These are phyloP conservation scores for Sebastes paucispinis DNA, from an alignment of 2,797 vertebrate genomes.

Conservation along the genomic window DNA sequence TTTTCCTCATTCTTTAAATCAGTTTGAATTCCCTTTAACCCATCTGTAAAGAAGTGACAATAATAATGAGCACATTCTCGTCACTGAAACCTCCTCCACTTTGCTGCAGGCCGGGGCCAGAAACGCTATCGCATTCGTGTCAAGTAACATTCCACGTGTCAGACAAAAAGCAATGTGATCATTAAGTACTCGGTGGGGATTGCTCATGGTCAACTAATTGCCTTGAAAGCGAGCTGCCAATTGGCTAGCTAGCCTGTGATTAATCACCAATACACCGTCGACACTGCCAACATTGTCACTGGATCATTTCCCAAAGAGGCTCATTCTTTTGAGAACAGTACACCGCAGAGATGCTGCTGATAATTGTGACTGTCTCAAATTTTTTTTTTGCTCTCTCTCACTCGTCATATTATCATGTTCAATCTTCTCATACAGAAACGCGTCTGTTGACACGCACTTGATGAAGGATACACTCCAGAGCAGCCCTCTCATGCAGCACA, in stretches of 20 bases:
- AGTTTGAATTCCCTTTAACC: constrained; percentile 13
- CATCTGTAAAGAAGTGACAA: constrained; percentile 4
- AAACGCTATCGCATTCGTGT: constrained; percentile 26
- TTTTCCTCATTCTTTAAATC: background rate
- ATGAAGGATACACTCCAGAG: constrained; percentile 4
- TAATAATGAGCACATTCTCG: background rate
- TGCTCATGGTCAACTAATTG: constrained; percentile 45
- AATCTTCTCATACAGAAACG: constrained; percentile 15
- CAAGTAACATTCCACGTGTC: constrained; percentile 35
- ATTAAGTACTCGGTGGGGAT: background rate
- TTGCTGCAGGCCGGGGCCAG: constrained; percentile 10
- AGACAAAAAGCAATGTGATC: constrained; percentile 16
- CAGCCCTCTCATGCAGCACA: constrained; percentile 40
- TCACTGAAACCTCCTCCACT: constrained; percentile 17
- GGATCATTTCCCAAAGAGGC: constrained; percentile 7
- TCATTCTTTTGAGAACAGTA: background rate
- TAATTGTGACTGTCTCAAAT: constrained; percentile 2
- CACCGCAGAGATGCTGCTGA: constrained; percentile 6
- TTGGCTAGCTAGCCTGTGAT: constrained; percentile 22
- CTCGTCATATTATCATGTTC: constrained; percentile 9
- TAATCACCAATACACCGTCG: constrained; percentile 35
- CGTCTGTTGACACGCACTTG: background rate
- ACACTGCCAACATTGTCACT: constrained; percentile 13
- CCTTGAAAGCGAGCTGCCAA: constrained; percentile 39
- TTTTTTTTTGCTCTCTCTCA: background rate